Percentiles rank a stretch among this genome's conserved stretches.
Conservation (phyloP, 2,888 invertebrate genomes). For the Chrysolina americana region DNA sequence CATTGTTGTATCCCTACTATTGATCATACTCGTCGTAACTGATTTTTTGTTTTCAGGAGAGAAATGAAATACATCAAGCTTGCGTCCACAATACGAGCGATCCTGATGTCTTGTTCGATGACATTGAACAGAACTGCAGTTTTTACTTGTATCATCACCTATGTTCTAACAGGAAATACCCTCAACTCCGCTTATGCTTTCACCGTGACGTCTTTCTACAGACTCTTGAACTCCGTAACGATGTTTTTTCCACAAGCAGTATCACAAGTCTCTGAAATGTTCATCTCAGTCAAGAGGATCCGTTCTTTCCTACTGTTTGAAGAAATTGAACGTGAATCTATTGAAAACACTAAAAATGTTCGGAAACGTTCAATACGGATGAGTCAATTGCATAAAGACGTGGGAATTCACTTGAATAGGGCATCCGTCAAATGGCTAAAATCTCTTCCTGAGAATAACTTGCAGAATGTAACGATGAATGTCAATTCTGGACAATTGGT, state of each 20-base stretch:
- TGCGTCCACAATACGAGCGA: slow-evolving; percentile 77
- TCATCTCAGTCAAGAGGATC: slow-evolving; percentile 65
- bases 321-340: background rate
- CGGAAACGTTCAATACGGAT: background rate
- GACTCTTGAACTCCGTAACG: slow-evolving; percentile 77
- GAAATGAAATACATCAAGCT: slow-evolving; percentile 78
- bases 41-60: slow-evolving; percentile 68
- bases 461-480: slow-evolving; percentile 77
- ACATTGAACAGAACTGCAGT: slow-evolving; percentile 88
- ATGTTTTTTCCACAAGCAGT: slow-evolving; percentile 77
- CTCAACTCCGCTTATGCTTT: slow-evolving; percentile 78
- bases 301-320: slow-evolving; percentile 71
- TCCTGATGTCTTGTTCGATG: slow-evolving; percentile 77
- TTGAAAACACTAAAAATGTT: background rate
- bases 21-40: no score
- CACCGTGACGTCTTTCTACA: slow-evolving; percentile 82
- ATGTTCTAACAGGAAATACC: slow-evolving; percentile 76
- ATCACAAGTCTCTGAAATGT: slow-evolving; percentile 79
- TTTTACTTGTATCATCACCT: slow-evolving; percentile 84
- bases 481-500: slow-evolving; percentile 75
- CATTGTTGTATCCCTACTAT: no score
- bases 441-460: slow-evolving; percentile 59
- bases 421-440: slow-evolving; percentile 79
- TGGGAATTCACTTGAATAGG: slow-evolving; percentile 59
- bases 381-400: background rate